phyloP scores from a whole-genome alignment of 2,113 vertebrate genomes.

The human (Homo sapiens) region DNA sequence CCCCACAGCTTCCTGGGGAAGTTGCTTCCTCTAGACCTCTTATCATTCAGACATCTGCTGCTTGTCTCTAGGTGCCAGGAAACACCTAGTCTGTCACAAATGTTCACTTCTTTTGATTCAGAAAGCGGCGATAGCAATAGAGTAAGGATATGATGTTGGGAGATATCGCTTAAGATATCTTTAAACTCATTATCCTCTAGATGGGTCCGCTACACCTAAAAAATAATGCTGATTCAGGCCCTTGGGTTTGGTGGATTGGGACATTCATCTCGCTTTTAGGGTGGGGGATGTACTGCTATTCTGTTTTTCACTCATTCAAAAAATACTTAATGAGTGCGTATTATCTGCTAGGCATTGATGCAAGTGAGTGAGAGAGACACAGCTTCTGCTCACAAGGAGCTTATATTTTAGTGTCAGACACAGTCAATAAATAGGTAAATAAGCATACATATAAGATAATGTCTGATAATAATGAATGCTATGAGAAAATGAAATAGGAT shows the following conservation, averaged over 20 bases:
- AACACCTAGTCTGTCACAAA: slow-evolving; percentile 32
- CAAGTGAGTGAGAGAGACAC: background rate
- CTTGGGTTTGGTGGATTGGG: background rate
- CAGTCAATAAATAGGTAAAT: background rate
- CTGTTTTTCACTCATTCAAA: background rate
- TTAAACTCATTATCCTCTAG: background rate
- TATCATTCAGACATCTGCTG: slow-evolving; percentile 51
- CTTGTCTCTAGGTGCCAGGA: slow-evolving; percentile 44
- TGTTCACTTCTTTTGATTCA: background rate
- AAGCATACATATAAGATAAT: background rate
- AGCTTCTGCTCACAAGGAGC: background rate
- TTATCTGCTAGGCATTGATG: background rate
- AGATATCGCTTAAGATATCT: background rate
- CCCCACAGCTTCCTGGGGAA: slow-evolving; percentile 59
- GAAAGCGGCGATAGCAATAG: background rate
- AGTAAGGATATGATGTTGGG: background rate
- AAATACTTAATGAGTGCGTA: background rate
- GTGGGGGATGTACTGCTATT: background rate
- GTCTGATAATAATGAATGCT: background rate
- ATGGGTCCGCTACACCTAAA: background rate
- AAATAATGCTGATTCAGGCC: background rate
- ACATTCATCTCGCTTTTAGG: background rate
- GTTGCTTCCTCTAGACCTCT: slow-evolving; percentile 40
- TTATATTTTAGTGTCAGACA: background rate
- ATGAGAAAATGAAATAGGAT: background rate